Percentiles rank a stretch among this genome's conserved stretches.
Conservation (phyloP, 2,888 invertebrate genomes). For the Yponomeuta evonymella region DNA sequence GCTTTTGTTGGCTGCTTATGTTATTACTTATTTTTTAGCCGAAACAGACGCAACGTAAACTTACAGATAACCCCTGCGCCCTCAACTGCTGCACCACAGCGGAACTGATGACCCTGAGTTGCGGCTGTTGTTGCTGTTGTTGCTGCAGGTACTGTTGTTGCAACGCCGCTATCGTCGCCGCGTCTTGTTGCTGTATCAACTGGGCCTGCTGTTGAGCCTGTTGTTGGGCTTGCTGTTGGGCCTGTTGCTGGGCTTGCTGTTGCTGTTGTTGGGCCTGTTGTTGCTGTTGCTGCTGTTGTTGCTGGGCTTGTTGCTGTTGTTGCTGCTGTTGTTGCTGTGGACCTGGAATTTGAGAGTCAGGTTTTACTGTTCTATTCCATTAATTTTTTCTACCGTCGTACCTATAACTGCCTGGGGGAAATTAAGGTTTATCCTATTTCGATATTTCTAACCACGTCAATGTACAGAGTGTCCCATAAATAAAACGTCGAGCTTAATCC, state of each 20-base stretch:
- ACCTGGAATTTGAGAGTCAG: neutral
- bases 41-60: constrained; percentile 24
- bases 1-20: constrained; percentile 26
- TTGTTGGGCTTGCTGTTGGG: constrained; percentile 38
- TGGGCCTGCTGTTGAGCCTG: constrained; percentile 40
- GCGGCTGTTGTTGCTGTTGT: constrained; percentile 70
- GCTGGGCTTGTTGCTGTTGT: constrained; percentile 36
- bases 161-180: constrained; percentile 65
- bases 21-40: no score
- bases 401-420: no score
- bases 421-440: no score
- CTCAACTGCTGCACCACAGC: constrained; percentile 76
- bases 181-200: constrained; percentile 56
- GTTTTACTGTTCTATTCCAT: no score
- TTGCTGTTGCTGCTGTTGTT: constrained; percentile 37
- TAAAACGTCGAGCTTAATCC: no score
- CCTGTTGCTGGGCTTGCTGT: constrained; percentile 29
- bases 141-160: constrained; percentile 65
- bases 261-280: constrained; percentile 32
- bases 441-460: no score
- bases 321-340: constrained; percentile 35
- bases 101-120: constrained; percentile 76
- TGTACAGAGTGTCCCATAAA: no score
- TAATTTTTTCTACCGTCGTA: no score
- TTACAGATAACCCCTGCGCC: constrained; percentile 70